Evolutionary conservation across 2,113 vertebrate species (phyloP), one percentile per base, ranked within the genome.

Genomic region (Entosphenus tridentatus): DNA sequence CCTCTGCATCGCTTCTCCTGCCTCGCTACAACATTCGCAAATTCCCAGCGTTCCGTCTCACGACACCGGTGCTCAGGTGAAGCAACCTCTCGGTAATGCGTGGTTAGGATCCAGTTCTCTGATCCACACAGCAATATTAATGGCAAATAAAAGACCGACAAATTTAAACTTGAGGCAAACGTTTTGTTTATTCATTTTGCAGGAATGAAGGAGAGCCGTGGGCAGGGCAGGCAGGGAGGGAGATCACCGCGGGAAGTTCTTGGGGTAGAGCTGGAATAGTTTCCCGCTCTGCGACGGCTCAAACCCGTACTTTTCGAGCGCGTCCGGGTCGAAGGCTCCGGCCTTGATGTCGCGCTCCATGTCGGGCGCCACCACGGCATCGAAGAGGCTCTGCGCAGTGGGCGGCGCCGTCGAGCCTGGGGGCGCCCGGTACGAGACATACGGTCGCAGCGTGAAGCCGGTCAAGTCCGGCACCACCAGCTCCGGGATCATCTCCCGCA

Each of bases 221-320:
- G 39, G 39, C 39, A 39, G 39, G 39, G 39, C 39, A 39, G 39
- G 39, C 39, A 7, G 39, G 39, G 39, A 39, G 39, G 39, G 39
- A 39, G 39, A 39, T 77, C 80, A 95, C 62, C 85, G 84, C 69
- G 80, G 78, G 57, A 81, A 92, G 78, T 95, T 95, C 77, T 86
- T 96, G 67, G 93, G 92, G 75, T 85, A 86, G 21, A 96, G 78
- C 75, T 85, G 82, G 77, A 95, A 92, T 57, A 96, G 82, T 72
- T 87, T 95, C 14, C 83, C 85, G 1, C 92, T 83, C 76, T 96
- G 88, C 0, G 78, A 81, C 12, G 83, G 79, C 70, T 95, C 84
- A 58, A 88, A 89, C 70, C 93, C 90, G 4, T 98, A 96, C 74
- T 86, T 89, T 67, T 88, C 75, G 77, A 98, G 79, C 9, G 76